Conservation (phyloP, 2,888 invertebrate species). For the Cryptops parisi region DNA sequence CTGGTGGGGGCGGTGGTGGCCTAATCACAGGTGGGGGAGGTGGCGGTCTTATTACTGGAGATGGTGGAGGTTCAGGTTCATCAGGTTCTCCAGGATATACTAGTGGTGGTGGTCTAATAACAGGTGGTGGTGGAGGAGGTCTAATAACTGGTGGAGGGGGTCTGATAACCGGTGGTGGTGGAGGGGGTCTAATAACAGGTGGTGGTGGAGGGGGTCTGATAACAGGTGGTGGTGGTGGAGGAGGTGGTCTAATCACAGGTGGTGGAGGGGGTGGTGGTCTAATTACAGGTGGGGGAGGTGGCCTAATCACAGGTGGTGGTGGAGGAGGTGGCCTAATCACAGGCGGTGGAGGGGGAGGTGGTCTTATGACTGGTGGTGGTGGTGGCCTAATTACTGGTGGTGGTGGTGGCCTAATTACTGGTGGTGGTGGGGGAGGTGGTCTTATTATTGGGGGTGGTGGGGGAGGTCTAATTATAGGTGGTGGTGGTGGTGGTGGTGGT, state of each 20-base stretch:
- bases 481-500: slow-evolving; percentile 4
- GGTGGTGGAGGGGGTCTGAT: background rate
- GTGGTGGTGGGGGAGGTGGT: background rate
- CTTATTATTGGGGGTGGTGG: background rate
- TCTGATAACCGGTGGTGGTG: background rate
- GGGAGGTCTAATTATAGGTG: background rate
- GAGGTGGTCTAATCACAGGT: background rate
- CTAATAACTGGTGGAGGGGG: background rate
- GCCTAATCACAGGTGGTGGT: background rate
- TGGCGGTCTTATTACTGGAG: background rate
- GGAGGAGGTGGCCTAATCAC: slow-evolving; percentile 1
- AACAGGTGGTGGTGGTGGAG: background rate
- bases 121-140: background rate
- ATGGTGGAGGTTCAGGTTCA: too few species aligned
- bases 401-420: background rate
- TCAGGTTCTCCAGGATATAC: background rate
- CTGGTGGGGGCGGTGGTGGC: background rate
- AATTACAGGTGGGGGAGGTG: background rate
- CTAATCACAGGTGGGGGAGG: background rate
- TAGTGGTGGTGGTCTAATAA: background rate
- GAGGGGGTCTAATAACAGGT: background rate
- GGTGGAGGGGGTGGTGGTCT: slow-evolving; percentile 5
- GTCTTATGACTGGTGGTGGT: background rate
- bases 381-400: background rate
- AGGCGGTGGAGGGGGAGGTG: background rate